phyloP scores from a whole-genome alignment of 2,113 vertebrate genomes.

The Vidua chalybeata region DNA sequence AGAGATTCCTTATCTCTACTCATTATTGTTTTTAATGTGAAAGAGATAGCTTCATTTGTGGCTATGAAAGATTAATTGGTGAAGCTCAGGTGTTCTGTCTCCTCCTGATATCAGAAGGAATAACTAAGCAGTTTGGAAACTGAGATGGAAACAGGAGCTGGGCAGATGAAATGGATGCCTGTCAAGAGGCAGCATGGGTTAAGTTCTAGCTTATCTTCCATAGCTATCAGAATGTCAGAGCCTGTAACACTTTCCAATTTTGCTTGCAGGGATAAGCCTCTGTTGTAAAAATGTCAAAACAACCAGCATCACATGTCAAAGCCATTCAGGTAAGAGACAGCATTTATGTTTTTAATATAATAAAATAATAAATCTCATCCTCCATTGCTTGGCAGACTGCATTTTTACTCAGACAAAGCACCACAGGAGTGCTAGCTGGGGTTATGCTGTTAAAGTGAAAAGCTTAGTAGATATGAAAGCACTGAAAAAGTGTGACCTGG shows the following conservation, averaged over 20 bases:
- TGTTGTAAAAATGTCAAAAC: slow-evolving; percentile 89
- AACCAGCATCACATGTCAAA: slow-evolving; percentile 92
- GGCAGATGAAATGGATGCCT: slow-evolving; percentile 74
- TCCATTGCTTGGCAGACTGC: slow-evolving; percentile 1
- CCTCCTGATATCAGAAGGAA: slow-evolving; percentile 67
- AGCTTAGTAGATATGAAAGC: background rate
- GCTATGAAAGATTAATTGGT: slow-evolving; percentile 89
- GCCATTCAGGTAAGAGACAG: slow-evolving; percentile 91
- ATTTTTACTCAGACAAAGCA: background rate
- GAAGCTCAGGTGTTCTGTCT: slow-evolving; percentile 79
- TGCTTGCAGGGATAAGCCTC: slow-evolving; percentile 74
- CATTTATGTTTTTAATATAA: slow-evolving; percentile 59
- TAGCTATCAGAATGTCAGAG: slow-evolving; percentile 71
- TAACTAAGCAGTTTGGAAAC: slow-evolving; percentile 85
- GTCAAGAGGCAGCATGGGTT: slow-evolving; percentile 67
- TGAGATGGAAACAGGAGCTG: slow-evolving; percentile 84
- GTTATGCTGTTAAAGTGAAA: slow-evolving; percentile 30
- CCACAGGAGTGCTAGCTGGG: background rate
- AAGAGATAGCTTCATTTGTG: slow-evolving; percentile 71
- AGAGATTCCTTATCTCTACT: slow-evolving; percentile 64
- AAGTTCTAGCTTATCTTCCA: slow-evolving; percentile 73
- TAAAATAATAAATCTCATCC: background rate
- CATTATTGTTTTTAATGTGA: slow-evolving; percentile 65
- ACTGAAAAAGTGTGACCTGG: background rate
- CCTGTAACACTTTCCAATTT: slow-evolving; percentile 70